phyloP scores from a whole-genome alignment of 2,888 invertebrate genomes.

The Drosophila testacea region DNA sequence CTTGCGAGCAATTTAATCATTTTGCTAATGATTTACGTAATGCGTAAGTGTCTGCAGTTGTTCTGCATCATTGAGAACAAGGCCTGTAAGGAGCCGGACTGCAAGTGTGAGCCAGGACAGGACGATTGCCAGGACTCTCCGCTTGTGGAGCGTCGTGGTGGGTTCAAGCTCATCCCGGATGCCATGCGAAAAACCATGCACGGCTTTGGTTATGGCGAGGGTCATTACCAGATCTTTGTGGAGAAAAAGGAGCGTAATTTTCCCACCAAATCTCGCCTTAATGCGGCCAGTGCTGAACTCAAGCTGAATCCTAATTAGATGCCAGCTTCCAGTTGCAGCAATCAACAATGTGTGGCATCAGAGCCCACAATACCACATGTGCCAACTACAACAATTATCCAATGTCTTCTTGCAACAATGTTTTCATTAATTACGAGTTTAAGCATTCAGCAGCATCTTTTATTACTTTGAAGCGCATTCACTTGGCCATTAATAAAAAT shows the following conservation, averaged over 20 bases:
- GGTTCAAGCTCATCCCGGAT: constrained; percentile 70
- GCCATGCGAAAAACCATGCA: constrained; percentile 74
- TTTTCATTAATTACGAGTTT: constrained; percentile 41
- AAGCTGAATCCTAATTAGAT: constrained; percentile 79
- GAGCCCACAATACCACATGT: constrained; percentile 35
- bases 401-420: constrained; percentile 51
- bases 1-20: constrained; percentile 74
- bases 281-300: constrained; percentile 78
- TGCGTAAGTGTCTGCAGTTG: constrained; percentile 72
- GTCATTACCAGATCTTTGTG: constrained; percentile 80
- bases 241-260: constrained; percentile 81
- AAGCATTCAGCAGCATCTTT: constrained; percentile 39
- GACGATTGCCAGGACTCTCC: constrained; percentile 44
- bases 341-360: background rate
- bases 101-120: constrained; percentile 43
- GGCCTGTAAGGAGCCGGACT: constrained; percentile 50
- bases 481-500: constrained; percentile 75
- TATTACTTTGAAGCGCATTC: constrained; percentile 42
- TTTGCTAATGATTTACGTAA: constrained; percentile 73
- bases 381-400: constrained; percentile 49
- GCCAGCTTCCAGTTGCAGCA: background rate
- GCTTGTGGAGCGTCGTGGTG: constrained; percentile 42
- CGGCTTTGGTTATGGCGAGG: constrained; percentile 80
- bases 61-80: constrained; percentile 78
- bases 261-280: constrained; percentile 73